Evolutionary conservation across 1,140 invertebrate genomes (phyloP), one percentile per base, ranked within the genome.

Genomic region (Drosophila lini): DNA sequence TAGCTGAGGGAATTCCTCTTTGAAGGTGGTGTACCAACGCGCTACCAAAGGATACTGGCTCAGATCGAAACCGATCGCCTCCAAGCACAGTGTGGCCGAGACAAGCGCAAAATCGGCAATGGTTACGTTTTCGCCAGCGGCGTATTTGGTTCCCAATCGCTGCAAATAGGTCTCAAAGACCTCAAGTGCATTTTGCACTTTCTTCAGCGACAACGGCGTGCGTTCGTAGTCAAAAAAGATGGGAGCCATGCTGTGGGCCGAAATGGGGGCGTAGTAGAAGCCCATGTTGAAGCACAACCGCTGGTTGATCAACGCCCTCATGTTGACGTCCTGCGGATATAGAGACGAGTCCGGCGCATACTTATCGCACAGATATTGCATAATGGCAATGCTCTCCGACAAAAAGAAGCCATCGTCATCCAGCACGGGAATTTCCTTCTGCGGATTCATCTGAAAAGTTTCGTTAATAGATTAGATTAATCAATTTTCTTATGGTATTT

Each of bases 381-480:
- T 91, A 81, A 97, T 97, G 0, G 96, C 96, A 74, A 95, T 95
- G 78, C 95, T 96, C 92, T 97, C 96, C 19, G 96, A 94, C 45
- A 97, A 92, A 58, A 94, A 93, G 76, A 96, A 95, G 19, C 96
- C 96, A 78, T 95, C 93, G 74, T 97, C 96, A 53, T 96, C 95
- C 56, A 97, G 89, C 0, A 96, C 95, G 0, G 96, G 96, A 74
- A 96, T 96, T 93, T 96, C 96, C 91, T 96, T 96, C 93, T 97
- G 96, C 4, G 96, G 96, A 93, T 96, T 96, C 92, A 95, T 93
- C 96, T 96, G 85, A 81, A 40, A 93, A 38, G 3, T 13, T 5
- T 38, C 3, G 3, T 25, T n/a, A 63, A 50, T 57, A 28, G 7
- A 52, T 47, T 52, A 22, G n/a, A 28, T 22, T 25, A 2, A 6